phyloP scores from a whole-genome alignment of 2,113 vertebrate genomes.

The Ondatra zibethicus region DNA sequence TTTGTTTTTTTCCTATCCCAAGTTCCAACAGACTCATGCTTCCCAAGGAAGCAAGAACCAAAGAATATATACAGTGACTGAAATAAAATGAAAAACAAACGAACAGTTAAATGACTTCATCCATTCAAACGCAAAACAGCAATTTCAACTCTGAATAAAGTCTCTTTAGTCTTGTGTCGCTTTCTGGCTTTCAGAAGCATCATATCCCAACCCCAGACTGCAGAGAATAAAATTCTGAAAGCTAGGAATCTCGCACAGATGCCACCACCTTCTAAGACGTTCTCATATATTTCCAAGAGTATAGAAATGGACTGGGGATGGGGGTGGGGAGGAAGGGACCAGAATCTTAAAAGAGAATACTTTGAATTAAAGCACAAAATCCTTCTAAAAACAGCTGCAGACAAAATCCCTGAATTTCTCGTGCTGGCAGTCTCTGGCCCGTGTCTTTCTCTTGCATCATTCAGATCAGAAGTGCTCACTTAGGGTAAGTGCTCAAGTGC shows the following conservation, averaged over 20 bases:
- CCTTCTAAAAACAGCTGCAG: not conserved
- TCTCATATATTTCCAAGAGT: not conserved
- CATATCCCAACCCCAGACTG: not conserved
- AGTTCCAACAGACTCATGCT: constrained; percentile 66
- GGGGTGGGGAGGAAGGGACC: too few relatives aligned
- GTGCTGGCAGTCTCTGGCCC: not conserved
- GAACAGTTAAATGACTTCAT: constrained; percentile 61
- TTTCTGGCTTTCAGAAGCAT: not conserved
- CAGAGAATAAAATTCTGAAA: not conserved
- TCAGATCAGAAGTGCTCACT: not conserved
- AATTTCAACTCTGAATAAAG: not conserved
- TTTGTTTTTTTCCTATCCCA: constrained; percentile 44
- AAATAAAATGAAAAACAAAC: constrained; percentile 58
- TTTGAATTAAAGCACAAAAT: not conserved
- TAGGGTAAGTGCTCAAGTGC: not conserved
- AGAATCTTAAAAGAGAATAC: constrained; percentile 17
- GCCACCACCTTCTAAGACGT: not conserved
- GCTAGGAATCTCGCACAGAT: not conserved
- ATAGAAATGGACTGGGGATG: not conserved
- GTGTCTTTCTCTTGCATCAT: not conserved
- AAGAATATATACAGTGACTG: constrained; percentile 11
- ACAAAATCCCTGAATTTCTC: not conserved
- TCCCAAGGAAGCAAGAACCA: constrained; percentile 16
- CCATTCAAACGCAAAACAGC: constrained; percentile 28
- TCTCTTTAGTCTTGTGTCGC: constrained; percentile 1